phyloP scores from a whole-genome alignment of 2,113 vertebrate genomes.

The Nycticryphes semicollaris region DNA sequence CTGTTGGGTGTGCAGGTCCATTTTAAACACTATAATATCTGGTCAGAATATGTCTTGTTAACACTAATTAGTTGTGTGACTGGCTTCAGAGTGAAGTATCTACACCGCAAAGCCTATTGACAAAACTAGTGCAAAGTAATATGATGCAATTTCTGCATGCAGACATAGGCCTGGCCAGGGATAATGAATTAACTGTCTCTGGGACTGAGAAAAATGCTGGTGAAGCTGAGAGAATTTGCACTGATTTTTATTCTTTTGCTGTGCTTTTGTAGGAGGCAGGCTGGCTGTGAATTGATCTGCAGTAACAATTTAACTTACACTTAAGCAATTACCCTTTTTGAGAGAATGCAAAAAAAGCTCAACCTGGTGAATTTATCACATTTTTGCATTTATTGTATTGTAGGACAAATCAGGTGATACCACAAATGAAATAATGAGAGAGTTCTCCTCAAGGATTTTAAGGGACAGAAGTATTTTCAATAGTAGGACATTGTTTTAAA shows the following conservation, averaged over 20 bases:
- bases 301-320: background rate
- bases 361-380: background rate
- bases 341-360: background rate
- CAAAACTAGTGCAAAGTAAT: background rate
- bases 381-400: background rate
- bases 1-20: background rate
- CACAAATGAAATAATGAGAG: background rate
- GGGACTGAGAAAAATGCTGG: background rate
- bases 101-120: background rate
- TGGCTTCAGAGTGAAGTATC: background rate
- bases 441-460: background rate
- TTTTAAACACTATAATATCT: background rate
- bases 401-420: background rate
- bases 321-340: background rate
- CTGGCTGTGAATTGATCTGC: background rate
- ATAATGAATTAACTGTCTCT: background rate
- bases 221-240: background rate
- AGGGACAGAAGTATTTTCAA: background rate
- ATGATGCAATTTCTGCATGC: background rate
- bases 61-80: background rate
- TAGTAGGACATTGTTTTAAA: background rate
- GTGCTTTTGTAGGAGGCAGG: background rate
- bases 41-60: background rate
- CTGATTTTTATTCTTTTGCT: background rate
- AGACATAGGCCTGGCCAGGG: background rate